These are phyloP conservation scores for Tipula unca DNA, from an alignment of 2,888 invertebrate genomes.

Conservation along the genomic window DNA sequence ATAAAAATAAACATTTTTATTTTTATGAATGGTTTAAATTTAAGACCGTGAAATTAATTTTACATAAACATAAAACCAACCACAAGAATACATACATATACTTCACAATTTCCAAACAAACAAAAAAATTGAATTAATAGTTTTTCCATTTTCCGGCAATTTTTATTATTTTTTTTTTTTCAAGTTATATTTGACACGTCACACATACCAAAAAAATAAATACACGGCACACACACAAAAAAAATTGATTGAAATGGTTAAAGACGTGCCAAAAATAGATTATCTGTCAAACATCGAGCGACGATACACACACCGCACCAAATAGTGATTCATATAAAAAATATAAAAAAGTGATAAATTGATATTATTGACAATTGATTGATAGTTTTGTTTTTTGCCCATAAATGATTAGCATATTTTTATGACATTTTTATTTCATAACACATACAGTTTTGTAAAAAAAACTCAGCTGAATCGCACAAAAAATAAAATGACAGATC, in stretches of 20 bases:
- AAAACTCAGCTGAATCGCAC: background rate
- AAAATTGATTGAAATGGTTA: background rate
- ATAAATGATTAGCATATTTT: conserved; percentile 14
- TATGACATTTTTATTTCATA: background rate
- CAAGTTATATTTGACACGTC: no score
- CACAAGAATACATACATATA: background rate
- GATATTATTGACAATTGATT: background rate
- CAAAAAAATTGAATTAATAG: background rate
- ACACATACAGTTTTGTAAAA: background rate
- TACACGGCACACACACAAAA: background rate
- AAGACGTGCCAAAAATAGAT: background rate
- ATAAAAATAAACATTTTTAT: background rate
- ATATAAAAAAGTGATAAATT: background rate
- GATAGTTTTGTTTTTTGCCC: background rate
- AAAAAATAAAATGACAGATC: background rate
- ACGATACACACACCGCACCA: background rate
- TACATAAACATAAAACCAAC: background rate
- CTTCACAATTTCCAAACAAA: background rate
- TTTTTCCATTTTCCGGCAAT: background rate
- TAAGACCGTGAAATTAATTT: conserved; percentile 2
- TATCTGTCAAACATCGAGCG: background rate
- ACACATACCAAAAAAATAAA: background rate
- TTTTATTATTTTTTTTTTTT: background rate
- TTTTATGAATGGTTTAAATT: background rate
- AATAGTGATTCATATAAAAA: background rate